These are phyloP conservation scores for Lepus americanus DNA, from an alignment of 2,113 vertebrate species.

Conservation along the genomic window DNA sequence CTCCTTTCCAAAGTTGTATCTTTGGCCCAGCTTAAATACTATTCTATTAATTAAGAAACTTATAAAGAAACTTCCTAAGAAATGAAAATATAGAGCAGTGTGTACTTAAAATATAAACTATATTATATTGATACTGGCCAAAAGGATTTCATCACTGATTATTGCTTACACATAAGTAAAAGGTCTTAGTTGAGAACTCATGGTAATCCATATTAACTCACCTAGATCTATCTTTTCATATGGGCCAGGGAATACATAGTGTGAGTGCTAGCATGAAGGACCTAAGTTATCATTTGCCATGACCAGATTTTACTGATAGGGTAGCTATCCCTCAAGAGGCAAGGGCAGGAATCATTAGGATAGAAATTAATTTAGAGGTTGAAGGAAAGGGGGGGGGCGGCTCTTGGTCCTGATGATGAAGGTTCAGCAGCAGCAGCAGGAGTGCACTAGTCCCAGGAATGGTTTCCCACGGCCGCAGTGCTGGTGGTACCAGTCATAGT, in stretches of 20 bases:
- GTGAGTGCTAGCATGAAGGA: neutral
- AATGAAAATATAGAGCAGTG: constrained; percentile 16
- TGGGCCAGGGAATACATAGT: neutral
- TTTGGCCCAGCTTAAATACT: neutral
- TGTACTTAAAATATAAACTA: neutral
- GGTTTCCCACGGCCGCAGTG: neutral
- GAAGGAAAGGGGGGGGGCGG: neutral
- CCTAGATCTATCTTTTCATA: neutral
- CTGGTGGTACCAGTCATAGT: neutral
- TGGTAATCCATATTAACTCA: neutral
- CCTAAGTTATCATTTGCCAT: neutral
- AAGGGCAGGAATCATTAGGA: neutral
- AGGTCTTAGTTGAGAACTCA: neutral
- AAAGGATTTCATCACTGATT: neutral
- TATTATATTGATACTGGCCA: neutral
- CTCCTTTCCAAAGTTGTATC: constrained; percentile 27
- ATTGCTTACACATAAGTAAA: neutral
- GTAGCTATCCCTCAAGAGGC: neutral
- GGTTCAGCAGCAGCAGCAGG: neutral
- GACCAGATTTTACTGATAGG: neutral
- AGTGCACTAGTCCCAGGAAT: neutral
- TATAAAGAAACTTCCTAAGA: neutral
- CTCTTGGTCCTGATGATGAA: neutral
- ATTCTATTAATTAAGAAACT: neutral
- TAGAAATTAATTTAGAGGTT: neutral